phyloP scores from a whole-genome alignment of 2,113 vertebrate species.

The Murina feae region DNA sequence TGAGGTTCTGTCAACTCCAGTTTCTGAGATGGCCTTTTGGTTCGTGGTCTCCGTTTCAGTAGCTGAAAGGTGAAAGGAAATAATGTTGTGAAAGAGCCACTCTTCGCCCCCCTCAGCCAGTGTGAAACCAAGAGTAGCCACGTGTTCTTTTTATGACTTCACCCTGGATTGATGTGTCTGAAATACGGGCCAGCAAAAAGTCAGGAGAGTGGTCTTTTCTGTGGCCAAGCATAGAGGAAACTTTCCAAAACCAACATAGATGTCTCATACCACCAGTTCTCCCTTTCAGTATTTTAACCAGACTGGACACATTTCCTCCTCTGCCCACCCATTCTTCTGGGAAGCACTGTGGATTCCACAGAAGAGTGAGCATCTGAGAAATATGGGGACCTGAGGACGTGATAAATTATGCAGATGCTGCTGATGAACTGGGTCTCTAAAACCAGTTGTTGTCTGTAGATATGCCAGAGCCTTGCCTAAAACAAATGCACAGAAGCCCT shows the following conservation, averaged over 20 bases:
- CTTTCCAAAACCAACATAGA: neutral
- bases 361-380: conserved; percentile 1
- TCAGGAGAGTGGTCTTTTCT: neutral
- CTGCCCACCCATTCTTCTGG: neutral
- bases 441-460: conserved; percentile 34
- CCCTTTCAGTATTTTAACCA: neutral
- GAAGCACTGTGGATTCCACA: neutral
- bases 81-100: neutral
- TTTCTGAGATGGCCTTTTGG: fast-evolving
- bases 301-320: neutral
- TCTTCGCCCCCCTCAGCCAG: neutral
- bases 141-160: neutral
- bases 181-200: neutral
- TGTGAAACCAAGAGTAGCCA: neutral
- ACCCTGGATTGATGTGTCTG: neutral
- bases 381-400: neutral
- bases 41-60: neutral
- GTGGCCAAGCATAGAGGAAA: neutral
- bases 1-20: neutral
- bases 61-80: neutral
- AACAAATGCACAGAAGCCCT: neutral
- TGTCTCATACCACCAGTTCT: neutral
- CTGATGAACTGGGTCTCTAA: conserved; percentile 4
- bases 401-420: conserved; percentile 20
- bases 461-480: neutral